These are phyloP conservation scores for Drosophila atripex DNA, from an alignment of 2,888 invertebrate genomes.

Conservation along the genomic window DNA sequence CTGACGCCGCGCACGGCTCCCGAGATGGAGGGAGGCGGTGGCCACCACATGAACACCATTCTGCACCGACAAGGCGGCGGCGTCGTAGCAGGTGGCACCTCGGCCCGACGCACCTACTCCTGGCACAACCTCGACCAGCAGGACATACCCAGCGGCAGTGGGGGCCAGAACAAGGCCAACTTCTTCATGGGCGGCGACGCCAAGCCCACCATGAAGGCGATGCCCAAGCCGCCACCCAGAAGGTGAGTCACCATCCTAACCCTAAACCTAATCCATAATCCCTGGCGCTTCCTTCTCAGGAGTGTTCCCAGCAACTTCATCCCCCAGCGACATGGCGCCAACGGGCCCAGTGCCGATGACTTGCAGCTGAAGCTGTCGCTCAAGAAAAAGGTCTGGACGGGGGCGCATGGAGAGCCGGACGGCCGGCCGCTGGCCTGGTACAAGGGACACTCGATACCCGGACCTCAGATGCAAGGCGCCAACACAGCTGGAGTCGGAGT, in stretches of 20 bases:
- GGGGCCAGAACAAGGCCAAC: constrained; percentile 24
- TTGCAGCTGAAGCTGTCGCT: constrained; percentile 88
- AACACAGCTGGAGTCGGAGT: constrained; percentile 12
- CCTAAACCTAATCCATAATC: background rate
- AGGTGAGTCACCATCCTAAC: constrained; percentile 39
- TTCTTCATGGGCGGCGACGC: constrained; percentile 33
- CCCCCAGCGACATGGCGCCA: constrained; percentile 46
- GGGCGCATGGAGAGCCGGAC: constrained; percentile 81
- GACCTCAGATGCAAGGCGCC: constrained; percentile 36
- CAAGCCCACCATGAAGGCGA: constrained; percentile 45
- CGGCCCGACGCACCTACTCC: constrained; percentile 79
- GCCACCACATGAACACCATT: constrained; percentile 10
- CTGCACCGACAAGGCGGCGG: constrained; percentile 19
- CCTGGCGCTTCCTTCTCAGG: background rate
- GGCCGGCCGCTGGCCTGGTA: constrained; percentile 88
- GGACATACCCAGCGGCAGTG: constrained; percentile 19
- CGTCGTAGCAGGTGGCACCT: background rate
- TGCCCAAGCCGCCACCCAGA: constrained; percentile 50
- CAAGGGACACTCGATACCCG: constrained; percentile 82
- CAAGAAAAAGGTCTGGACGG: constrained; percentile 91
- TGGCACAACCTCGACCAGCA: constrained; percentile 82
- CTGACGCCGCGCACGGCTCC: constrained; percentile 64
- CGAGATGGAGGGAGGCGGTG: constrained; percentile 32
- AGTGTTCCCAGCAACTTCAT: constrained; percentile 61
- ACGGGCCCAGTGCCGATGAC: constrained; percentile 68